Evolutionary conservation across 1,140 invertebrate species (phyloP), one percentile per base, ranked within the genome.

Genomic region (Polypedilum vanderplanki): DNA sequence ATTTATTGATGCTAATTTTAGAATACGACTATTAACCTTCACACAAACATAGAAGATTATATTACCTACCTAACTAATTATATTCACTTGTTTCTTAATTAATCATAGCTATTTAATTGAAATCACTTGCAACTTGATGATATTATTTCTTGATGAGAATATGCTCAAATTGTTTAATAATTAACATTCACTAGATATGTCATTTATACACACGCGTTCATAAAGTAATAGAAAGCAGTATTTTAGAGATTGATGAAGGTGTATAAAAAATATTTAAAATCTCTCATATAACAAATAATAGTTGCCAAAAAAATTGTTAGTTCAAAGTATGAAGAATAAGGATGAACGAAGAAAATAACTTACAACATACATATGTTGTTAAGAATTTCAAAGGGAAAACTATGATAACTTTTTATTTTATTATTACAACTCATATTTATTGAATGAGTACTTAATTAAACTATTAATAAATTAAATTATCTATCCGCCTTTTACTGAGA

Each of bases 281-380:
- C 46, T 57, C 46, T 57, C 46, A 57, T n/a, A 57, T 57, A 57
- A 4, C 10, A 12, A 57, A 18, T 20, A 20, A 70, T 20, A 20
- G 18, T 20, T 70, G 17, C 17, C 65, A 20, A 70, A 70, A 70
- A 70, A 18, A 70, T 20, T 70, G 65, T 70, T 70, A 70, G 65
- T 70, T 70, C 65, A 70, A 70, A 70, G 20, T 12, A 12, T 18
- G 20, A 70, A 22, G n/a, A 70, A 70, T 70, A 8, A 67, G 2
- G 17, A 67, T 67, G 41, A 46, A 46, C 8, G 8, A 46, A 4
- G 15, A 57, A 57, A 12, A 33, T 3, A 33, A 33, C 1, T 33
- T 33, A 33, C 24, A 3, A 33, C 24, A 33, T 33, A 33, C 24
- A 33, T 33, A 15, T 57, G 15, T 57, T 57, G 46, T 57, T 57